Evolutionary conservation across 2,888 invertebrate species (phyloP).

Genomic region (Hyles lineata): DNA sequence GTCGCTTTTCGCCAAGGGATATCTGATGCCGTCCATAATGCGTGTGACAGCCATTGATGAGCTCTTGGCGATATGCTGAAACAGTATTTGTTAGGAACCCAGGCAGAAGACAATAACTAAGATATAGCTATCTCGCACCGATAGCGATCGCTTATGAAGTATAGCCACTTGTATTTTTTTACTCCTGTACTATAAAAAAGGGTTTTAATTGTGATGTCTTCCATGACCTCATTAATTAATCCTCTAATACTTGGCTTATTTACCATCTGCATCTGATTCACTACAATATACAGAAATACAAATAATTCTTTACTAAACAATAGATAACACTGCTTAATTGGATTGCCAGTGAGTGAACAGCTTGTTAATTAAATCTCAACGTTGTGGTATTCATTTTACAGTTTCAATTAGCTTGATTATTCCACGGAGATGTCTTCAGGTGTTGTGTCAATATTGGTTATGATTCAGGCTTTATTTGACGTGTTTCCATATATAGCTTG

Average conservation of each 20-base stretch:
- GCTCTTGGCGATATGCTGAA: no score
- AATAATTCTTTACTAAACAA: neutral
- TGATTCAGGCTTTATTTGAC: neutral
- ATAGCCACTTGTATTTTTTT: no score
- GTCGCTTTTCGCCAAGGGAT: no score
- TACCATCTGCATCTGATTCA: neutral
- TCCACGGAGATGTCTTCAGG: neutral
- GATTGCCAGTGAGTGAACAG: neutral
- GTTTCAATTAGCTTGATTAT: neutral
- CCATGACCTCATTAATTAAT: slow-evolving; percentile 14
- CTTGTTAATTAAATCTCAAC: neutral
- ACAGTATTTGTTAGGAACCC: no score
- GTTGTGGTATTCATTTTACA: neutral
- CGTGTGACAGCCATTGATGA: no score
- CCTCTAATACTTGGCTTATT: slow-evolving; percentile 5
- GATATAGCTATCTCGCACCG: no score
- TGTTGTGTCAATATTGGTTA: neutral
- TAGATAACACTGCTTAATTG: slow-evolving; percentile 12
- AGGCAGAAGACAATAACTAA: no score
- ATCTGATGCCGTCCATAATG: no score
- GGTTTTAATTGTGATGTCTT: neutral
- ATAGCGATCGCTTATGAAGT: no score
- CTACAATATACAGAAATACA: neutral
- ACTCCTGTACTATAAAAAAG: no score
- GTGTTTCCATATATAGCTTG: no score